Evolutionary conservation across 2,888 invertebrate genomes (phyloP), one percentile per base, ranked within the genome.

Genomic region (Electrophaes corylata): DNA sequence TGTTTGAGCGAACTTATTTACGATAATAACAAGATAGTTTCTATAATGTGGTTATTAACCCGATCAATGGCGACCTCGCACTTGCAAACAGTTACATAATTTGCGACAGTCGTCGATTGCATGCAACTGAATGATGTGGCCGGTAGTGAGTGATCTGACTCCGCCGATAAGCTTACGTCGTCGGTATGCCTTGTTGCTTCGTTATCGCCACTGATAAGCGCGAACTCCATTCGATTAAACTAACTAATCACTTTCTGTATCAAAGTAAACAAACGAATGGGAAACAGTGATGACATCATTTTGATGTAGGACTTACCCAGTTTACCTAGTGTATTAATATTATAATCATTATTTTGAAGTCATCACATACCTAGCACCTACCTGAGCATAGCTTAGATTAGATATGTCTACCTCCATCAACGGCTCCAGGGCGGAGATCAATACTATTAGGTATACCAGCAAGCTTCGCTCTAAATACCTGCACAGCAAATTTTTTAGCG

Each of bases 211-310:
- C 48, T 60, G 74, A 73, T 76, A 76, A 73, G 67, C 60, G 57
- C 60, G 60, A 65, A 58, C 62, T 66, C 65, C 68, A 64, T 66
- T 65, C 59, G 66, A 73, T 76, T 70, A 64, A 54, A 72, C 61
- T 66, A 64, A 72, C 61, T 66, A 64, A 69, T 69, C 64, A 72
- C 66, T 76, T 73, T 71, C 71, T 72, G 73, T 77, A 79, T 77
- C 76, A 71, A 64, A 66, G 64, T 67, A 71, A 73, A 76, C 71
- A 69, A 74, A 64, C 59, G 55, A 62, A 65, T 75, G 74, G 71
- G 67, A 55, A 52, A 64, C 47, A 56, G 70, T 71, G 69, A 39
- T 39, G 39, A 26, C 48, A 39, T 18, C n/a, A 33, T 45, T 33
- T 33, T 19, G 19, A 5, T 11, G 6, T 40, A 6, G n/a, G 10